phyloP scores from a whole-genome alignment of 2,113 vertebrate genomes.

The Plestiodon gilberti region DNA sequence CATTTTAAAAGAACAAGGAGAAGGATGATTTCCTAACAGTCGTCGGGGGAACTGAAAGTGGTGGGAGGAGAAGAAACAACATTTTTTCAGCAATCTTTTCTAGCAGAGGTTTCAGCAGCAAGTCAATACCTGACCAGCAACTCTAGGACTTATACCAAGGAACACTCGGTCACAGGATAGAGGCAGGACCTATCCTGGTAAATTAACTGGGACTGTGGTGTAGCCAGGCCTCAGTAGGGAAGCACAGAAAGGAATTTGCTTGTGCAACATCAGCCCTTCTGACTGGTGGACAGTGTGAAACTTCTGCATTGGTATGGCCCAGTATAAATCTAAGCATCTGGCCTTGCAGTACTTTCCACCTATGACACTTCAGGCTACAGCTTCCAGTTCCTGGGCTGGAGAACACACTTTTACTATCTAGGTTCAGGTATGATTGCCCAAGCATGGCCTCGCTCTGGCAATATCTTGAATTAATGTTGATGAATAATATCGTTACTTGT shows the following conservation, averaged over 20 bases:
- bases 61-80: not conserved
- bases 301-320: not conserved
- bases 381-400: not conserved
- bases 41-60: constrained; percentile 51
- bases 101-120: not conserved
- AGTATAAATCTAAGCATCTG: not conserved
- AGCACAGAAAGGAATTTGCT: not conserved
- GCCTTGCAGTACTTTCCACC: not conserved
- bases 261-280: not conserved
- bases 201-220: not conserved
- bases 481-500: constrained; percentile 25
- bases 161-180: not conserved
- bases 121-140: not conserved
- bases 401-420: not conserved
- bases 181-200: not conserved
- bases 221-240: not conserved
- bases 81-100: not conserved
- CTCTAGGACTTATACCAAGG: not conserved
- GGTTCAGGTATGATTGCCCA: not conserved
- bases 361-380: not conserved
- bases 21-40: constrained; percentile 36
- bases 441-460: not conserved
- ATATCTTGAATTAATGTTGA: not conserved
- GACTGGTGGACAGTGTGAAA: not conserved
- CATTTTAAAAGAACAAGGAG: constrained; percentile 58